A percentile compares a stretch with the other conserved stretches of the same genome.
These are phyloP conservation scores for Axea sp. DNA, from an alignment of 2,888 invertebrate species.

Conservation along the genomic window DNA sequence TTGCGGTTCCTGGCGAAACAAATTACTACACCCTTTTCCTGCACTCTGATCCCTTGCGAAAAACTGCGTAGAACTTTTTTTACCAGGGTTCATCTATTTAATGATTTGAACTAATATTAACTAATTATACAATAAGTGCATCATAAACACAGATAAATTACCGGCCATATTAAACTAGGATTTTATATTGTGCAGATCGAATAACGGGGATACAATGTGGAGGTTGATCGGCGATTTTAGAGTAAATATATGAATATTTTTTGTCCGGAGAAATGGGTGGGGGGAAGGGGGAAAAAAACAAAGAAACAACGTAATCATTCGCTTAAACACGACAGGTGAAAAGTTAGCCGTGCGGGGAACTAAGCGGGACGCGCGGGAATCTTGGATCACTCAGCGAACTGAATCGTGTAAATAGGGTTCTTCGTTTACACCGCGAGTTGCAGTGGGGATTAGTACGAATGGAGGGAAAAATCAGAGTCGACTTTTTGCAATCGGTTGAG, in stretches of 20 bases:
- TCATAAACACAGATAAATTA: constrained; percentile 69
- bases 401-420: constrained; percentile 37
- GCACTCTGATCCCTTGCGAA: too few relatives aligned
- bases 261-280: constrained; percentile 15
- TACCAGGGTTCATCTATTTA: constrained; percentile 68
- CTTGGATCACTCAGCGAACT: constrained; percentile 14
- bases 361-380: too few relatives aligned
- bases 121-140: constrained; percentile 68
- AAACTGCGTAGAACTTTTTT: too few relatives aligned
- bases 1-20: constrained; percentile 64
- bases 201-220: constrained; percentile 10
- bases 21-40: not conserved
- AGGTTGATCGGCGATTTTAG: constrained; percentile 24
- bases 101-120: constrained; percentile 72
- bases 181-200: constrained; percentile 72
- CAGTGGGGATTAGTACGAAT: constrained; percentile 19
- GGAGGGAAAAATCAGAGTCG: constrained; percentile 23
- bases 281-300: too few relatives aligned
- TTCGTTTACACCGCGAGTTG: constrained; percentile 24
- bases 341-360: too few relatives aligned
- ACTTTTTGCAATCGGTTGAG: constrained; percentile 36
- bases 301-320: too few relatives aligned
- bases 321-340: too few relatives aligned
- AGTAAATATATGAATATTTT: constrained; percentile 55
- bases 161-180: constrained; percentile 75